These are phyloP conservation scores for Campopleginae sp. DNA, from an alignment of 2,888 invertebrate species.

Conservation along the genomic window DNA sequence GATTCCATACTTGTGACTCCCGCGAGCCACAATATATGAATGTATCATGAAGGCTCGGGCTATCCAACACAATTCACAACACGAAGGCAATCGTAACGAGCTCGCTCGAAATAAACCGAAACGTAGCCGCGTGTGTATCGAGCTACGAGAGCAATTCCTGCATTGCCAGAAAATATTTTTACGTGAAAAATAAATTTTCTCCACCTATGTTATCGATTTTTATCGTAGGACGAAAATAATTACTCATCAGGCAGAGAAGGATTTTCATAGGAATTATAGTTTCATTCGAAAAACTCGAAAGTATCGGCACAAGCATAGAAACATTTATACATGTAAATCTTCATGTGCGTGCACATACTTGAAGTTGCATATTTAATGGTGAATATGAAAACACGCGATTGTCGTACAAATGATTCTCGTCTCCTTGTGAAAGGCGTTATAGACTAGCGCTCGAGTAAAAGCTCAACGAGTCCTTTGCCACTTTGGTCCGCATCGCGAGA, in stretches of 20 bases:
- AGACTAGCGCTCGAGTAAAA: slow-evolving; percentile 38
- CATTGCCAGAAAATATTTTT: neutral
- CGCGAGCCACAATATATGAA: neutral
- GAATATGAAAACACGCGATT: slow-evolving; percentile 37
- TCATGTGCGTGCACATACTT: neutral
- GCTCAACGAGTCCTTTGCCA: slow-evolving; percentile 43
- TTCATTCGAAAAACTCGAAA: neutral
- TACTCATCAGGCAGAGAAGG: neutral
- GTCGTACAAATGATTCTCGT: slow-evolving; percentile 55
- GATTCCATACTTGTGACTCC: slow-evolving; percentile 30
- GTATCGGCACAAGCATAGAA: neutral
- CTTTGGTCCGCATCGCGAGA: slow-evolving; percentile 32
- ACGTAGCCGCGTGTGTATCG: neutral
- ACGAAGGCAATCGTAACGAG: slow-evolving; percentile 54
- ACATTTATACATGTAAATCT: neutral
- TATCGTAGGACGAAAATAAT: neutral
- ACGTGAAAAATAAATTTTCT: neutral
- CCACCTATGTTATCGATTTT: neutral
- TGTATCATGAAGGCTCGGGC: neutral
- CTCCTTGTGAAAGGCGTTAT: slow-evolving; percentile 10
- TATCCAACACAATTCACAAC: slow-evolving; percentile 50
- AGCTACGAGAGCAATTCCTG: neutral
- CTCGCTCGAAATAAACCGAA: slow-evolving; percentile 47
- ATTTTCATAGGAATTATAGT: neutral
- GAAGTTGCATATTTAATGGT: neutral